These are phyloP conservation scores for Leucozona laternaria DNA, from an alignment of 2,888 invertebrate species.

Conservation along the genomic window DNA sequence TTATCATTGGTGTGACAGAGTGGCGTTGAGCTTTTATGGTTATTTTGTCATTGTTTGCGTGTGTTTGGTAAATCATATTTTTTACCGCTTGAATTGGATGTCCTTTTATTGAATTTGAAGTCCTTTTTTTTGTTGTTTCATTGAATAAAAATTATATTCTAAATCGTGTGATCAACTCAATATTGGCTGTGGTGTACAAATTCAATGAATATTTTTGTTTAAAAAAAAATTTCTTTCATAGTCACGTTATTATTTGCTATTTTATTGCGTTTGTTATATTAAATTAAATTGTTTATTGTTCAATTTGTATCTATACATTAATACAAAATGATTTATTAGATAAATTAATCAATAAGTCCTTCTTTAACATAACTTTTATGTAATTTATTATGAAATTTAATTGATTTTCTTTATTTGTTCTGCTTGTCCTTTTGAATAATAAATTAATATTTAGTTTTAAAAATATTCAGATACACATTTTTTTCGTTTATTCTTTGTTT, in stretches of 20 bases:
- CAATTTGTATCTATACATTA: not conserved
- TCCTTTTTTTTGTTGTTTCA: not conserved
- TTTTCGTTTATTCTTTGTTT: not conserved
- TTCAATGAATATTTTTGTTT: not conserved
- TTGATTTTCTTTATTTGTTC: not conserved
- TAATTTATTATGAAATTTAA: not conserved
- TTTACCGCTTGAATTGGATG: constrained; percentile 22
- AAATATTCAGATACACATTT: not conserved
- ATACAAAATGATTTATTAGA: not conserved
- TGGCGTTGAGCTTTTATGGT: constrained; percentile 51
- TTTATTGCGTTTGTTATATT: not conserved
- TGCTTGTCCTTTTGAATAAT: constrained; percentile 20
- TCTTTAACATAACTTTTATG: not conserved
- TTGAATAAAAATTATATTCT: not conserved
- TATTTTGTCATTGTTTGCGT: constrained; percentile 48
- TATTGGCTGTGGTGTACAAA: not conserved
- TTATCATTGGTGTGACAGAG: constrained; percentile 12
- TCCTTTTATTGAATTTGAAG: constrained; percentile 5
- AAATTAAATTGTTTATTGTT: not conserved
- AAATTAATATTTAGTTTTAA: not conserved
- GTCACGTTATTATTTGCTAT: not conserved
- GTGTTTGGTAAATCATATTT: constrained; percentile 50
- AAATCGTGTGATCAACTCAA: not conserved
- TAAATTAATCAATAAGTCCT: not conserved
- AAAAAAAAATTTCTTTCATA: not conserved